Percentiles rank a stretch among this genome's conserved stretches.
Evolutionary conservation across 1,140 invertebrate genomes (phyloP).

Genomic region (Drosophila parvula): DNA sequence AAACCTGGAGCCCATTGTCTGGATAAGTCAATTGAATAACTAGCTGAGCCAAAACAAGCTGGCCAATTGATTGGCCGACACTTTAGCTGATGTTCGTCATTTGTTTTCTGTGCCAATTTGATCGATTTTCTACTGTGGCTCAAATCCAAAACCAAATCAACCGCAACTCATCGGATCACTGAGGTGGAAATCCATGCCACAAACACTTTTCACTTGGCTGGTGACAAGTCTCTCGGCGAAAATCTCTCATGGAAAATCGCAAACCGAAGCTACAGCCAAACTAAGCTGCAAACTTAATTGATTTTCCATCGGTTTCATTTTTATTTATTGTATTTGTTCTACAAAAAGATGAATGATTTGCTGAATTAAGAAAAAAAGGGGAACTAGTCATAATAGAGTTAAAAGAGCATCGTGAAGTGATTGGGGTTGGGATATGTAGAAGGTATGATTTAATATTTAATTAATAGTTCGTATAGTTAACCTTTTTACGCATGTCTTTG

Average conservation of each 20-base stretch:
- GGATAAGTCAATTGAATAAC: constrained; percentile 30
- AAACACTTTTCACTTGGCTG: constrained; percentile 25
- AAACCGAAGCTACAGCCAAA: neutral
- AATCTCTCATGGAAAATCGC: neutral
- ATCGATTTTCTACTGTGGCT: constrained; percentile 27
- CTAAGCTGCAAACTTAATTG: constrained; percentile 5
- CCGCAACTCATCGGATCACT: constrained; percentile 35
- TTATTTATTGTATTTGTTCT: no score
- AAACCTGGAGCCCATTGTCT: neutral
- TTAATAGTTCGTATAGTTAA: no score
- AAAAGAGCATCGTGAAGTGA: neutral
- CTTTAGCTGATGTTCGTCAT: constrained; percentile 6
- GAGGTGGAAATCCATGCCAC: constrained; percentile 48
- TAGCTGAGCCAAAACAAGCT: neutral
- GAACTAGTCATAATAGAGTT: neutral
- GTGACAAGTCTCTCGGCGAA: constrained; percentile 5
- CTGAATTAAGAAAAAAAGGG: neutral
- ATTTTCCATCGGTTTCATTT: constrained; percentile 3
- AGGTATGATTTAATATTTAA: neutral
- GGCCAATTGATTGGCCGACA: constrained; percentile 40
- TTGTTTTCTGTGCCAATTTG: constrained; percentile 19
- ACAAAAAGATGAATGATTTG: neutral
- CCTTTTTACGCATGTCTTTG: neutral
- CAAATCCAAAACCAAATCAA: constrained; percentile 18
- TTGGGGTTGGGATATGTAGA: neutral